Percentiles rank a stretch among this genome's conserved stretches.
Evolutionary conservation across 2,888 invertebrate species (phyloP).

Genomic region (Lasioglossum figueresi): DNA sequence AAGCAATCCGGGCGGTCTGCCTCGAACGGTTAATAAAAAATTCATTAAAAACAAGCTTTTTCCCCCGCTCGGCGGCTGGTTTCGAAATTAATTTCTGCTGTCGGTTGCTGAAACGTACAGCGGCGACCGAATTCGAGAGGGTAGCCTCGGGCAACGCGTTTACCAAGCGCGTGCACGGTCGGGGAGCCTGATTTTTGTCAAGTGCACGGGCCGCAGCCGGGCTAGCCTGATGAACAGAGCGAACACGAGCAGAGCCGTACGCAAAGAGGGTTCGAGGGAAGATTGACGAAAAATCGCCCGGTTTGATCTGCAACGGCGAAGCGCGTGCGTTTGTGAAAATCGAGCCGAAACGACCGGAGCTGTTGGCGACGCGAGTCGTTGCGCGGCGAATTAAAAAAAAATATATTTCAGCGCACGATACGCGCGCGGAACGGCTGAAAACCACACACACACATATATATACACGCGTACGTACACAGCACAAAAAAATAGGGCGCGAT

Average conservation of each 20-base stretch:
- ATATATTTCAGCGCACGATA: slow-evolving; percentile 5
- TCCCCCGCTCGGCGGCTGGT: background rate
- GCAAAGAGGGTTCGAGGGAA: background rate
- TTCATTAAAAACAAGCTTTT: background rate
- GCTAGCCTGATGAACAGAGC: background rate
- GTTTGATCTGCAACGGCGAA: slow-evolving; percentile 7
- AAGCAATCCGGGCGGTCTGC: background rate
- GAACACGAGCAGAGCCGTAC: background rate
- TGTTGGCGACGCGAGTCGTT: slow-evolving; percentile 39
- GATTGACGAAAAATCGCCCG: slow-evolving; percentile 26
- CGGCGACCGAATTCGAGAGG: slow-evolving; percentile 52
- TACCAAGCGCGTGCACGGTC: background rate
- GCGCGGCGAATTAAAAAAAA: slow-evolving; percentile 41
- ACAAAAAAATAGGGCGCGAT: background rate
- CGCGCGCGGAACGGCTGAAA: background rate
- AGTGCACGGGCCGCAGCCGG: slow-evolving; percentile 28
- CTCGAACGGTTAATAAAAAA: background rate
- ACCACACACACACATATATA: background rate
- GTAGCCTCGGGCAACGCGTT: slow-evolving; percentile 34
- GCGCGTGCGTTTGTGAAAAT: slow-evolving; percentile 55
- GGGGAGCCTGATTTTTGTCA: slow-evolving; percentile 63
- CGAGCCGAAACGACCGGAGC: slow-evolving; percentile 29
- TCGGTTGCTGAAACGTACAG: slow-evolving; percentile 23
- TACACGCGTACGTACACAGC: background rate
- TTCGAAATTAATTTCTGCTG: slow-evolving; percentile 54